Evolutionary conservation across 1,140 invertebrate genomes (phyloP).

Genomic region (Orchestia grillus): DNA sequence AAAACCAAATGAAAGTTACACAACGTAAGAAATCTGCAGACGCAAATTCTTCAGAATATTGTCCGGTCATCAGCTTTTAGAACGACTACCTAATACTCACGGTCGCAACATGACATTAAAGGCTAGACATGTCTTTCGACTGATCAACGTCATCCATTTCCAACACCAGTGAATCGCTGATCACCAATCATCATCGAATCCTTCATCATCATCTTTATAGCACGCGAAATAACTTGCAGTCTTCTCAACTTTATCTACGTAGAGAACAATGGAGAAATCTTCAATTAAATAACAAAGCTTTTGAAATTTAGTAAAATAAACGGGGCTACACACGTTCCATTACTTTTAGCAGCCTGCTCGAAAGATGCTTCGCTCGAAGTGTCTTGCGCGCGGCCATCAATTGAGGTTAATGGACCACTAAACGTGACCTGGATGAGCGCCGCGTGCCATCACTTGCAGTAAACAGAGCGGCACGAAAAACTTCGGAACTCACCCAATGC

Average conservation of each 20-base stretch:
- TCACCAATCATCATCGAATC: background rate
- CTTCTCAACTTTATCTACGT: background rate
- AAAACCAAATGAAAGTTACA: background rate
- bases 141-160: background rate
- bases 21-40: background rate
- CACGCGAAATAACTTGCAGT: background rate
- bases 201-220: no score
- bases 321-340: background rate
- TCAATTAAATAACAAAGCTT: background rate
- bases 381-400: background rate
- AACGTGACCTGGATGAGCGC: background rate
- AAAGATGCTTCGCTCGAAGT: background rate
- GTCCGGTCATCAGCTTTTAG: background rate
- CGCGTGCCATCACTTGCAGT: background rate
- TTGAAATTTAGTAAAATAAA: background rate
- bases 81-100: background rate
- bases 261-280: background rate
- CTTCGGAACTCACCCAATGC: background rate
- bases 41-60: background rate
- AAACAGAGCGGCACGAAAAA: background rate
- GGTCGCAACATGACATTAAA: background rate
- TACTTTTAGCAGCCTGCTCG: background rate
- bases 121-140: background rate
- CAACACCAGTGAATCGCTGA: background rate
- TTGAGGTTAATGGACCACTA: background rate